Evolutionary conservation across 2,888 invertebrate species (phyloP), one percentile per base, ranked within the genome.

Genomic region (Boloria selene): DNA sequence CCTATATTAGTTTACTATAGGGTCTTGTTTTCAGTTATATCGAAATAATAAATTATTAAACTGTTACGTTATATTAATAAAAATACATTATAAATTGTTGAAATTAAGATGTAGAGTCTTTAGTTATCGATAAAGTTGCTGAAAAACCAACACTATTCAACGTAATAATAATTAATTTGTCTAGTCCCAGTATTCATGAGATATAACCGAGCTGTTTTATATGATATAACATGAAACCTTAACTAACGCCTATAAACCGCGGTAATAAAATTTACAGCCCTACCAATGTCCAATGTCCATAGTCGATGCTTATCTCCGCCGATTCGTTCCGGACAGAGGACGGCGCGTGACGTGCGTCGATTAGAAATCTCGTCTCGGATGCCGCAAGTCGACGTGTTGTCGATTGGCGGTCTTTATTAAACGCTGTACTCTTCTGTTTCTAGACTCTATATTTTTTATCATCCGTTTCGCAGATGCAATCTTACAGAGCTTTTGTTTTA

Each of bases 351-450:
- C 87, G 84, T 75, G 72, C 74, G 78, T 73, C 82, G 81, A 86
- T 85, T 87, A 86, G 86, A 87, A 86, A 86, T 83, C 86, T 84
- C 79, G 78, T 76, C 81, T 81, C 79, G 81, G 80, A 82, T 81
- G 79, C 80, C 80, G 76, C 79, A 78, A 72, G 70, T 71, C 75
- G 74, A 73, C 73, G 74, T 72, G 74, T 74, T 73, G 79, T 73
- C 77, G 79, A 80, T 78, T 77, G 77, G 77, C 79, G 74, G 75
- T 76, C 78, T 79, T 73, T 78, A 80, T 79, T 77, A 79, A 78
- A 76, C 74, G 70, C 71, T 71, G 65, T 75, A 75, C 74, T 76
- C 71, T 71, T 73, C 69, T 67, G 65, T 72, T 56, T 45, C n/a
- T 45, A 13, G n/a, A 16, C 18, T 72, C 70, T 71, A 67, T 62